Percentiles rank a stretch among this genome's conserved stretches.
These are phyloP conservation scores for Larimichthys crocea DNA, from an alignment of 2,113 vertebrate genomes.

Conservation along the genomic window DNA sequence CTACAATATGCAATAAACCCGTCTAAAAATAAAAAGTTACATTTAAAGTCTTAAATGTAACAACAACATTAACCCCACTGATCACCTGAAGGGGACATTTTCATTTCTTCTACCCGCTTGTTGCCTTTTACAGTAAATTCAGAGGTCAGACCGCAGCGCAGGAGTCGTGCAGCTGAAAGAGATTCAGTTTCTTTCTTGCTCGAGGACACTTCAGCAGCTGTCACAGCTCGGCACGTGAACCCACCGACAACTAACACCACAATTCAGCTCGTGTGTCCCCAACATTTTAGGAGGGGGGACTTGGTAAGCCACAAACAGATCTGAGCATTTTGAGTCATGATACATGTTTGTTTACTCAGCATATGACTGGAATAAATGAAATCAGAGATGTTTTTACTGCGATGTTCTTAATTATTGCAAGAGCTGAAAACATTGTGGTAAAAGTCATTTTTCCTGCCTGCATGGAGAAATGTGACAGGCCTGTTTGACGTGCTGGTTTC, in stretches of 20 bases:
- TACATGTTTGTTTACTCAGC: conserved; percentile 10
- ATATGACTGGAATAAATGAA: conserved; percentile 8
- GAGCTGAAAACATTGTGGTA: conserved; percentile 16
- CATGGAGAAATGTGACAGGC: conserved; percentile 7
- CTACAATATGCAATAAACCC: no score
- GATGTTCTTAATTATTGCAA: conserved; percentile 16
- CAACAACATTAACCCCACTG: not conserved
- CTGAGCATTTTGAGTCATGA: not conserved
- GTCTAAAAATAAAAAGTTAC: no score
- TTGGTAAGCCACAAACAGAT: conserved; percentile 8
- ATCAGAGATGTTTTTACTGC: conserved; percentile 20
- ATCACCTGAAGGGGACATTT: not conserved
- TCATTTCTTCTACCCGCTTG: no score
- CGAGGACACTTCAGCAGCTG: not conserved
- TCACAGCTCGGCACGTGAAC: not conserved
- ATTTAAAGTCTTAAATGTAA: not conserved
- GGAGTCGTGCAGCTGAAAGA: not conserved
- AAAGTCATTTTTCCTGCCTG: conserved; percentile 39
- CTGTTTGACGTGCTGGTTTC: conserved; percentile 8
- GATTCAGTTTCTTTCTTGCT: not conserved
- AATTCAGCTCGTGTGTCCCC: not conserved
- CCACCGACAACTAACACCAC: not conserved
- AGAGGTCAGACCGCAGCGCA: not conserved
- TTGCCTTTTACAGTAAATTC: not conserved
- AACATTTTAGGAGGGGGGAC: not conserved